Evolutionary conservation across 2,113 vertebrate genomes (phyloP).

Genomic region (Drymodes brunneopygia): DNA sequence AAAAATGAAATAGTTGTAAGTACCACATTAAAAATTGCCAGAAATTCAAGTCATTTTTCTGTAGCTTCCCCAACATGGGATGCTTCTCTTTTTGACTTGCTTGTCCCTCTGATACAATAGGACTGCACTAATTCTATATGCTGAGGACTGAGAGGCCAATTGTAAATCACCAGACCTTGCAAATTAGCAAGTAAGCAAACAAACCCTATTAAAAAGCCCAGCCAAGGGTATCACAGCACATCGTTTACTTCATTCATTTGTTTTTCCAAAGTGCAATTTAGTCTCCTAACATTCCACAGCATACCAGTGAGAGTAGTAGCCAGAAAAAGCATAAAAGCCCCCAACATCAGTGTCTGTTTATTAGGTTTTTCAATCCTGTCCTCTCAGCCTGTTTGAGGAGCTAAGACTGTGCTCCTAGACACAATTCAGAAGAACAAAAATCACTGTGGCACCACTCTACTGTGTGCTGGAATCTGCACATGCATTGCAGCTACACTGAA

Average conservation of each 20-base stretch:
- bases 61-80: neutral
- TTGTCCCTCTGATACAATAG: neutral
- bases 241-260: neutral
- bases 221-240: constrained; percentile 6
- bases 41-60: neutral
- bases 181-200: constrained; percentile 49
- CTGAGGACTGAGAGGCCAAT: neutral
- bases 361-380: neutral
- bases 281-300: neutral
- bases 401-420: neutral
- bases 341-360: neutral
- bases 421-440: neutral
- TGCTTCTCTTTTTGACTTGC: neutral
- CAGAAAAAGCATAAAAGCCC: neutral
- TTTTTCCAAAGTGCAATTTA: constrained; percentile 2
- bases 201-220: constrained; percentile 12
- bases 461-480: neutral
- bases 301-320: neutral
- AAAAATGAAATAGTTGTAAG: neutral
- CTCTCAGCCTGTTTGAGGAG: neutral
- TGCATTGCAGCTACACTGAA: neutral
- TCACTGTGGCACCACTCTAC: neutral
- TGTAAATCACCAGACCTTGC: constrained; percentile 28
- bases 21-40: neutral
- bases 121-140: neutral